Conservation (phyloP, 2,113 vertebrate species). For the Oncorhynchus keta region DNA sequence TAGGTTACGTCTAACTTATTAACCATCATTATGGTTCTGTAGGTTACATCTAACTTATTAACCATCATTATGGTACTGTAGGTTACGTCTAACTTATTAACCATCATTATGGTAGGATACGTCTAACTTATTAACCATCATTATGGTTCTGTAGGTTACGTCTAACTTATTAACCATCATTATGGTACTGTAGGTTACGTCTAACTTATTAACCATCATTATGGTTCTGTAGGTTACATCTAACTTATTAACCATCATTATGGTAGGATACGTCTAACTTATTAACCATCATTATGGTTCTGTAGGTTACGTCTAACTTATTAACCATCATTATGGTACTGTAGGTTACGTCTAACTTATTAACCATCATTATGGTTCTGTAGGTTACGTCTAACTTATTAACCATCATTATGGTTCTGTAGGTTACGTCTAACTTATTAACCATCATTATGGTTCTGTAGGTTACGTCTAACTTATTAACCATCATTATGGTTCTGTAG, state of each 20-base stretch:
- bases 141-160: no score
- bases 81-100: not conserved
- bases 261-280: no score
- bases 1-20: not conserved
- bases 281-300: no score
- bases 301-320: constrained; percentile 8
- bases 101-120: no score
- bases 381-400: no score
- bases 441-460: constrained; percentile 72
- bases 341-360: no score
- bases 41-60: no score
- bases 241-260: no score
- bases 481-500: not conserved
- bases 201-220: no score
- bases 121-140: no score
- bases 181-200: not conserved
- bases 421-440: not conserved
- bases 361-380: constrained; percentile 72
- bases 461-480: not conserved
- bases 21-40: constrained; percentile 72
- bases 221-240: no score
- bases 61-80: not conserved
- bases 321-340: not conserved
- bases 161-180: not conserved
- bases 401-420: not conserved